Conservation (phyloP, 2,113 vertebrate genomes). For the Isurus oxyrinchus region DNA sequence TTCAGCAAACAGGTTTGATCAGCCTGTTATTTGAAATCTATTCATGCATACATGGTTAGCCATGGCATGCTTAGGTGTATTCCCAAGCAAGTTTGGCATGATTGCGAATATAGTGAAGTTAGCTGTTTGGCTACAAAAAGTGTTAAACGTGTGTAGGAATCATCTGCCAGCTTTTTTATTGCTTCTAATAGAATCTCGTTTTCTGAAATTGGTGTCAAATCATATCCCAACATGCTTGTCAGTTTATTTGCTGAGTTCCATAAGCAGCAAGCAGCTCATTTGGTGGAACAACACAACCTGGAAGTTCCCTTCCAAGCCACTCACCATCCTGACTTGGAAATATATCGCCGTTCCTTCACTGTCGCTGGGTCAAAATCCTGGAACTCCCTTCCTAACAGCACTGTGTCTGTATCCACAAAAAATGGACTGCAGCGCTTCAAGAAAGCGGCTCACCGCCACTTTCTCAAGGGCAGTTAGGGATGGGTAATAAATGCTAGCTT, state of each 20-base stretch:
- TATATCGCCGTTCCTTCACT: no score
- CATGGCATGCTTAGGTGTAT: neutral
- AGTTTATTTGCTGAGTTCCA: neutral
- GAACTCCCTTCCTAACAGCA: no score
- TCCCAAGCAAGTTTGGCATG: neutral
- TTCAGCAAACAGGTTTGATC: neutral
- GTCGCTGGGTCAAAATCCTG: no score
- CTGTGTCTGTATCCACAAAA: no score
- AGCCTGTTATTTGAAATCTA: neutral
- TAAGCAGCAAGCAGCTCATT: neutral
- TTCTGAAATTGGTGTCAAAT: neutral
- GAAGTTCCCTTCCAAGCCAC: no score
- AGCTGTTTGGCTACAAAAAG: neutral
- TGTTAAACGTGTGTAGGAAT: neutral
- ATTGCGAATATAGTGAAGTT: neutral
- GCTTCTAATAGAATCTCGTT: neutral
- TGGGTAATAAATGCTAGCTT: no score
- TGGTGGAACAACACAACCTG: no score
- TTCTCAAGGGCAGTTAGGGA: no score
- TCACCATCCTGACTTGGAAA: no score
- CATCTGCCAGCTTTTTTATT: neutral
- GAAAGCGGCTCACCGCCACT: no score
- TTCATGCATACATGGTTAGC: neutral
- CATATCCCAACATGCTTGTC: neutral
- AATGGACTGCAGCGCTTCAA: no score